phyloP scores from a whole-genome alignment of 2,113 vertebrate genomes.

The Engraulis encrasicolus region DNA sequence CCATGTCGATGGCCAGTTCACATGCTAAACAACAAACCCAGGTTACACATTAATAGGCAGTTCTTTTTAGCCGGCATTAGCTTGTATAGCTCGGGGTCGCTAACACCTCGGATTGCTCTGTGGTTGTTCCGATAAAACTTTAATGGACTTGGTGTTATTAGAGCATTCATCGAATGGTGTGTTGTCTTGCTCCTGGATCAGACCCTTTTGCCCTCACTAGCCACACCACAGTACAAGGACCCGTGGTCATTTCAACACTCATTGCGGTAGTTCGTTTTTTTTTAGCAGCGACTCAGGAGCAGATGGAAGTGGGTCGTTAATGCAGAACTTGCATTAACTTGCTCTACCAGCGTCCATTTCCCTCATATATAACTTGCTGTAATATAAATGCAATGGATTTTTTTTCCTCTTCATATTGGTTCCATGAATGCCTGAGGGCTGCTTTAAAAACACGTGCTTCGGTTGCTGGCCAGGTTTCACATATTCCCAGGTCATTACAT shows the following conservation, averaged over 20 bases:
- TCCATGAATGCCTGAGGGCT: too few relatives aligned
- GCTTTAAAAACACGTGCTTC: too few relatives aligned
- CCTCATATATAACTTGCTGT: too few relatives aligned
- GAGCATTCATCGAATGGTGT: background rate
- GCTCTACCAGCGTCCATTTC: too few relatives aligned
- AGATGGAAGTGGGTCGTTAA: background rate
- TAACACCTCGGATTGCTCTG: background rate
- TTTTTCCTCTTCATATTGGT: too few relatives aligned
- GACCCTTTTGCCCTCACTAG: background rate
- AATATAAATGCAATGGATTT: too few relatives aligned
- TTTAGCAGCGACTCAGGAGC: background rate
- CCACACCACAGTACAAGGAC: too few relatives aligned
- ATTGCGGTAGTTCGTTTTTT: background rate
- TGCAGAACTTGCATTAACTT: too few relatives aligned
- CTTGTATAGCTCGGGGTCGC: background rate
- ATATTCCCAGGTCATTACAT: too few relatives aligned
- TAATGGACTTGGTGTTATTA: background rate
- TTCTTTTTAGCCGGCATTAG: background rate
- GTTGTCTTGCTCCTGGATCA: background rate
- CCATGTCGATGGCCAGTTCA: background rate
- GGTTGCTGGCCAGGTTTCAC: too few relatives aligned
- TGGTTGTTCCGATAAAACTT: background rate
- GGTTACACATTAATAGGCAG: too few relatives aligned
- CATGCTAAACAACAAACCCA: background rate
- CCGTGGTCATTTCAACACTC: background rate